phyloP scores from a whole-genome alignment of 2,888 invertebrate species.

The Dolichomitus sp. region DNA sequence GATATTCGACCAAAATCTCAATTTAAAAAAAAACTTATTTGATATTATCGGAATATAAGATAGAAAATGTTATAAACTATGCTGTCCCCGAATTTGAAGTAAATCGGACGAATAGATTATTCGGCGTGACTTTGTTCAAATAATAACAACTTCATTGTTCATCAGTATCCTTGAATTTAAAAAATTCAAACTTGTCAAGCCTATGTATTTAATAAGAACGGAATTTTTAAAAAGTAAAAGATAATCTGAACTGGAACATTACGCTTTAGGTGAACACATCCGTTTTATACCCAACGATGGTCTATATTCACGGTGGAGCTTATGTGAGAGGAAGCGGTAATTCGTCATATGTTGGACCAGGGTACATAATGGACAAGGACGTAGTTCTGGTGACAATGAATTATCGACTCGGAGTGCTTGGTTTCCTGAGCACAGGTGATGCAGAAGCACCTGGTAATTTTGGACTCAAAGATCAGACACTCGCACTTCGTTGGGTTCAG shows the following conservation, averaged over 20 bases:
- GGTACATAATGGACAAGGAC: conserved; percentile 73
- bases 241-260: background rate
- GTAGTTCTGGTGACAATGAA: conserved; percentile 72
- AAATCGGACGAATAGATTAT: too few species aligned
- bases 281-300: conserved; percentile 71
- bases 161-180: too few species aligned
- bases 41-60: too few species aligned
- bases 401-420: conserved; percentile 74
- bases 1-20: too few species aligned
- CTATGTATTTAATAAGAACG: too few species aligned
- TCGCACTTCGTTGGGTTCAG: conserved; percentile 72
- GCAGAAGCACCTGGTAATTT: conserved; percentile 72
- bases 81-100: too few species aligned
- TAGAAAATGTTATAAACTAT: too few species aligned
- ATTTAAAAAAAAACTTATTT: too few species aligned
- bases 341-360: conserved; percentile 62
- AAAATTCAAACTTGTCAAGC: too few species aligned
- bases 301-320: conserved; percentile 72
- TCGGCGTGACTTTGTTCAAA: too few species aligned
- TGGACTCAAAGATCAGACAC: conserved; percentile 73
- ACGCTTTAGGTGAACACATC: conserved; percentile 50
- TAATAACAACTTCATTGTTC: too few species aligned
- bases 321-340: conserved; percentile 62
- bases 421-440: conserved; percentile 73
- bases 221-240: background rate